phyloP scores from a whole-genome alignment of 2,888 invertebrate species.

The Drosophila flavopinicola region DNA sequence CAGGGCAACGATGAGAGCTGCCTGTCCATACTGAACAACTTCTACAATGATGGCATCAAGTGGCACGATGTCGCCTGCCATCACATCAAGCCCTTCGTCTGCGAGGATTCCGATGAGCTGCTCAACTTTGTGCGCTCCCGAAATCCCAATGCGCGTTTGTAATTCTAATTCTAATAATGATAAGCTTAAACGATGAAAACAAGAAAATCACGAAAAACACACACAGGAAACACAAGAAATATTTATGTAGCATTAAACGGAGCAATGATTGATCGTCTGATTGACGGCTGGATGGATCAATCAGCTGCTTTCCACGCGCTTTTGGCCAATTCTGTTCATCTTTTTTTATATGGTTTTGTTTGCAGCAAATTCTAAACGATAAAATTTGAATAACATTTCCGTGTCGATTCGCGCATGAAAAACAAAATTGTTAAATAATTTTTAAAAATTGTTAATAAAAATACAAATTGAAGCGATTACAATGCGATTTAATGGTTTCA shows the following conservation, averaged over 20 bases:
- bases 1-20: conserved; percentile 97
- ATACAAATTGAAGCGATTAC: conserved; percentile 66
- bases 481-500: not conserved
- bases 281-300: conserved; percentile 54
- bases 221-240: conserved; percentile 40
- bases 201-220: conserved; percentile 14
- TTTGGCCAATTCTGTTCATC: conserved; percentile 51
- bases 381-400: conserved; percentile 64
- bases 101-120: conserved; percentile 95
- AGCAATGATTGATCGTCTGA: conserved; percentile 54
- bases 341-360: conserved; percentile 50
- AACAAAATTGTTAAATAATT: conserved; percentile 79
- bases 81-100: conserved; percentile 94
- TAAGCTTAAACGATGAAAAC: conserved; percentile 42
- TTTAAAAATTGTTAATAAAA: conserved; percentile 77
- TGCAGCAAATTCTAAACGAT: conserved; percentile 54
- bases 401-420: conserved; percentile 57
- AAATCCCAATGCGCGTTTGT: conserved; percentile 91
- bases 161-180: conserved; percentile 42
- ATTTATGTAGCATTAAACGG: conserved; percentile 76
- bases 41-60: conserved; percentile 94
- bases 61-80: conserved; percentile 96
- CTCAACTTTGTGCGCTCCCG: conserved; percentile 95
- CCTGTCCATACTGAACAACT: conserved; percentile 94
- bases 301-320: conserved; percentile 51